These are phyloP conservation scores for Hypsibius dujardini DNA, from an alignment of 1,140 invertebrate genomes.

Conservation along the genomic window DNA sequence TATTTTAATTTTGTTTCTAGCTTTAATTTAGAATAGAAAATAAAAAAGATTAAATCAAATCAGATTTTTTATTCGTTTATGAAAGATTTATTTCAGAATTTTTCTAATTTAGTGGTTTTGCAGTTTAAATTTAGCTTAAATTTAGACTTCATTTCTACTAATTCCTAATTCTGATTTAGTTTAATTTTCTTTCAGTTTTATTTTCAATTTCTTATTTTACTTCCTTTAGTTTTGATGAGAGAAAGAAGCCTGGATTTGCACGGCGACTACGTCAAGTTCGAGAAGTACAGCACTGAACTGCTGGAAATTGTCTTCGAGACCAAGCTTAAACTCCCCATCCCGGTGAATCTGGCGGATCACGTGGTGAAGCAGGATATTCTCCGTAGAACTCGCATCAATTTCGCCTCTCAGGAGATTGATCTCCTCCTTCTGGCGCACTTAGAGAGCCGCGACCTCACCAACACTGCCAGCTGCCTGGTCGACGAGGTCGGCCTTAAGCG, in stretches of 20 bases:
- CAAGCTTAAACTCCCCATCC: neutral
- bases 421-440: neutral
- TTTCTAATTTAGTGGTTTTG: too few species aligned
- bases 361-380: constrained; percentile 3
- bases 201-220: too few species aligned
- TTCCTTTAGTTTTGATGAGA: neutral
- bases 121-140: too few species aligned
- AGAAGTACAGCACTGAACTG: neutral
- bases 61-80: too few species aligned
- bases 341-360: neutral
- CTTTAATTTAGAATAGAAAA: too few species aligned
- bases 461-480: neutral
- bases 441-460: constrained; percentile 1
- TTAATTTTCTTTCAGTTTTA: neutral
- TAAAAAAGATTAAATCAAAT: too few species aligned
- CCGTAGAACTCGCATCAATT: neutral
- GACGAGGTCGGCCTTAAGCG: constrained; percentile 4
- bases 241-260: neutral
- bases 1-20: too few species aligned
- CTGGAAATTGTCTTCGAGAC: neutral
- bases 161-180: neutral
- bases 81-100: too few species aligned
- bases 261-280: neutral
- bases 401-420: constrained; percentile 10
- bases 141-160: too few species aligned